Percentiles rank a stretch among this genome's conserved stretches.
Evolutionary conservation across 2,113 vertebrate genomes (phyloP).

Genomic region (Apodemus speciosus): DNA sequence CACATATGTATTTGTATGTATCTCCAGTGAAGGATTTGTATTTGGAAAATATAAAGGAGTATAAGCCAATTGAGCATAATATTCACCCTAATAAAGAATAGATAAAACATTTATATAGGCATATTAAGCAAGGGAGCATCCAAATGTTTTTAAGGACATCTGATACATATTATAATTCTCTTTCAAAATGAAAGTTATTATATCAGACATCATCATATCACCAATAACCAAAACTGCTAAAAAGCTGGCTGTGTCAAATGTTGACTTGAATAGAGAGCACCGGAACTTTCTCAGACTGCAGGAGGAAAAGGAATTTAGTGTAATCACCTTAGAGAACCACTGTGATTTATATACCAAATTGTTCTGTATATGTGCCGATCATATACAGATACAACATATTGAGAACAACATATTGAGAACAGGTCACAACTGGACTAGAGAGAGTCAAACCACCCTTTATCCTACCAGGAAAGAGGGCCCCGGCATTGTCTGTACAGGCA

Average conservation of each 20-base stretch:
- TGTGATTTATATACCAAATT: background rate
- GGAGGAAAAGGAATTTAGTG: background rate
- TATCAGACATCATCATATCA: background rate
- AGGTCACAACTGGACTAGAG: background rate
- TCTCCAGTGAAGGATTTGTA: background rate
- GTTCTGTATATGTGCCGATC: no score
- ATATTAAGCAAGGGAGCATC: background rate
- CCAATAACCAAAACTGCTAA: background rate
- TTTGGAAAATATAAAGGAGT: background rate
- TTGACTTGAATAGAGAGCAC: background rate
- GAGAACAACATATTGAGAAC: no score
- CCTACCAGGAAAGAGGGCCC: background rate
- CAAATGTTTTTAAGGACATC: background rate
- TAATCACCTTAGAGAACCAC: background rate
- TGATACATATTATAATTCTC: background rate
- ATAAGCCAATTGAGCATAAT: background rate
- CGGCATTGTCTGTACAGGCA: background rate
- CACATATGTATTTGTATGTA: background rate
- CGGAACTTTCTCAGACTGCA: background rate
- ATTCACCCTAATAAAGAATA: background rate
- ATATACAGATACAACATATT: no score
- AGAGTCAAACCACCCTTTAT: no score
- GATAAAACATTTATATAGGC: background rate
- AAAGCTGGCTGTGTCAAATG: background rate
- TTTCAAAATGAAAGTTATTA: conserved; percentile 11